Percentiles rank a stretch among this genome's conserved stretches.
phyloP scores from a whole-genome alignment of 2,888 invertebrate species.

The Nomada hirtipes region DNA sequence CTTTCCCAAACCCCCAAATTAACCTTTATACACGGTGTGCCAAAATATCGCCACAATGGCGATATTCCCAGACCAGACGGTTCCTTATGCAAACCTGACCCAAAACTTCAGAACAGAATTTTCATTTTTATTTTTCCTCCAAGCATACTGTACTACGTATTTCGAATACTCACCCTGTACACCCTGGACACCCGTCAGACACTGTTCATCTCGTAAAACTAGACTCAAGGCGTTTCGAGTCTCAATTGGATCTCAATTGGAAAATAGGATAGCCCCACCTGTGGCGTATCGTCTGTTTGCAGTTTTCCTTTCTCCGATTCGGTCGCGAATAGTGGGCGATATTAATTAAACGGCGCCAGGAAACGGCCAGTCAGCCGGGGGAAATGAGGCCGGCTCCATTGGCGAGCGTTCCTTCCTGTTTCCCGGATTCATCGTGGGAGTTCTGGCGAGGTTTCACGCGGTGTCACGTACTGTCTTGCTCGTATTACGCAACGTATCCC shows the following conservation, averaged over 20 bases:
- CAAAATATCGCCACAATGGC: too few relatives aligned
- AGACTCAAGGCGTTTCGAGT: too few relatives aligned
- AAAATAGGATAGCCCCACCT: neutral
- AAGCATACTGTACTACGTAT: neutral
- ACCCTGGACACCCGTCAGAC: too few relatives aligned
- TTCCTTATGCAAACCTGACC: too few relatives aligned
- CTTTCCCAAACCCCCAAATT: too few relatives aligned
- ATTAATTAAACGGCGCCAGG: slow-evolving; percentile 46
- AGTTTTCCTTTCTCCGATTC: slow-evolving; percentile 25
- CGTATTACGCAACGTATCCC: slow-evolving; percentile 56
- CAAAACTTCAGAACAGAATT: too few relatives aligned
- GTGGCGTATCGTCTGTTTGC: slow-evolving; percentile 19
- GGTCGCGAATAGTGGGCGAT: slow-evolving; percentile 17
- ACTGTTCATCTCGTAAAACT: too few relatives aligned
- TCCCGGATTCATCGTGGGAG: slow-evolving; percentile 28
- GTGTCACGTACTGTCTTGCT: slow-evolving; percentile 12
- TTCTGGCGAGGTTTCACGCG: slow-evolving; percentile 18
- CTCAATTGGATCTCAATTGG: too few relatives aligned
- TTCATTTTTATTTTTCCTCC: neutral
- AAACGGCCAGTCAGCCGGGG: slow-evolving; percentile 41
- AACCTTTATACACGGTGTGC: too few relatives aligned
- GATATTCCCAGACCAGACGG: too few relatives aligned
- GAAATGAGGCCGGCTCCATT: slow-evolving; percentile 44
- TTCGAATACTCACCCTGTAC: too few relatives aligned
- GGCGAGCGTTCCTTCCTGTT: slow-evolving; percentile 49